A percentile compares a stretch with the other conserved stretches of the same genome.
Conservation (phyloP, 2,797 vertebrate species). For the Enteromius viviparus region DNA sequence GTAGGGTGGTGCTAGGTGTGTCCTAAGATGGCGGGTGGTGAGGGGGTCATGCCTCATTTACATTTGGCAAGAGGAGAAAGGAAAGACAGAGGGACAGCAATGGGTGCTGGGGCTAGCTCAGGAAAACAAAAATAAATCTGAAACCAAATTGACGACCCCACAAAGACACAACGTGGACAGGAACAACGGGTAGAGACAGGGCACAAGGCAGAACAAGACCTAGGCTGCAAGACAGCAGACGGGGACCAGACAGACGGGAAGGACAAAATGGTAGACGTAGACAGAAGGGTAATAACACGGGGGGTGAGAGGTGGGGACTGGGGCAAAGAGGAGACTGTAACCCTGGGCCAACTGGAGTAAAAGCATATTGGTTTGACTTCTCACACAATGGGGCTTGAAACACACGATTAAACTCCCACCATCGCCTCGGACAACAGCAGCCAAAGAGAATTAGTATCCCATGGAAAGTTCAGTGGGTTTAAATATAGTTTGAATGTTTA, state of each 20-base stretch:
- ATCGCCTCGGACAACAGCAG: constrained; percentile 2
- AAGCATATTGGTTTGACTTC: constrained; percentile 72
- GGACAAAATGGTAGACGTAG: constrained; percentile 77
- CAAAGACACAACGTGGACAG: constrained; percentile 62
- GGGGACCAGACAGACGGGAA: constrained; percentile 75
- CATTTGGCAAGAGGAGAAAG: constrained; percentile 57
- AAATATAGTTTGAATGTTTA: constrained; percentile 2
- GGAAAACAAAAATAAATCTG: constrained; percentile 61
- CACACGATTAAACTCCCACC: constrained; percentile 66
- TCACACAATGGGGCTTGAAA: constrained; percentile 84
- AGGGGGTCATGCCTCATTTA: constrained; percentile 49
- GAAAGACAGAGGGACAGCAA: constrained; percentile 52
- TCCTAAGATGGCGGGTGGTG: constrained; percentile 22
- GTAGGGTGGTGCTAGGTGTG: constrained; percentile 15
- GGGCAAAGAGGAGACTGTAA: constrained; percentile 73
- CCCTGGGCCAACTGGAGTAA: constrained; percentile 67
- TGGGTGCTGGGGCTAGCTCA: constrained; percentile 69
- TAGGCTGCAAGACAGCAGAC: constrained; percentile 79
- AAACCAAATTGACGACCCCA: constrained; percentile 63
- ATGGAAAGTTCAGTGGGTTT: not conserved
- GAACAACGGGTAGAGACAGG: constrained; percentile 59
- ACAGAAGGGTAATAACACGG: constrained; percentile 50
- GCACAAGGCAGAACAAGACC: constrained; percentile 66
- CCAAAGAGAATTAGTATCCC: not conserved
- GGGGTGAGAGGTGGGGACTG: constrained; percentile 64